Evolutionary conservation across 2,797 vertebrate genomes (phyloP).

Genomic region (Poeciliopsis turneri): DNA sequence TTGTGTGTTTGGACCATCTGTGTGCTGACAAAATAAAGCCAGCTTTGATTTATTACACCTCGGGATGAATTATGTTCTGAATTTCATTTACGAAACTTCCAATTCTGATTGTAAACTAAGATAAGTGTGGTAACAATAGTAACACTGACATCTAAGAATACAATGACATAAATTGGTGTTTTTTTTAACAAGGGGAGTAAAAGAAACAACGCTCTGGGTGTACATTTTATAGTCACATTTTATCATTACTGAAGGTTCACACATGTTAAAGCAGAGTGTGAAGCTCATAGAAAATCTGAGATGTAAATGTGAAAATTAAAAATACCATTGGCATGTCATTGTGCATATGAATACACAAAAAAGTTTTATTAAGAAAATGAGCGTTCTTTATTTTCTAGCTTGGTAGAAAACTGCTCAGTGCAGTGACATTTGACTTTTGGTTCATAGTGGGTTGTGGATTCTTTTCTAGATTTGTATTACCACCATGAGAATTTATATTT

Average conservation of each 20-base stretch:
- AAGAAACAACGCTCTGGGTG: neutral
- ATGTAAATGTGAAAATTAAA: neutral
- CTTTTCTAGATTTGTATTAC: neutral
- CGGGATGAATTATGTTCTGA: slow-evolving; percentile 70
- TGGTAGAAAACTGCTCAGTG: neutral
- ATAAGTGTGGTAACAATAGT: slow-evolving; percentile 3
- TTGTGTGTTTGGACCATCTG: slow-evolving; percentile 78
- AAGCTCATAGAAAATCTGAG: neutral
- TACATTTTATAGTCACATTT: neutral
- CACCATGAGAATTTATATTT: neutral
- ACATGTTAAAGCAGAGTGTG: neutral
- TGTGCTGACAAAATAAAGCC: slow-evolving; percentile 78
- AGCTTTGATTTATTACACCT: slow-evolving; percentile 82
- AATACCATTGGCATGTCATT: neutral
- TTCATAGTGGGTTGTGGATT: neutral
- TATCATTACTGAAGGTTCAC: neutral
- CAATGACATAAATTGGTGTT: neutral
- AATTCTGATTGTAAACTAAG: slow-evolving; percentile 27
- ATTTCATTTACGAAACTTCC: slow-evolving; percentile 48
- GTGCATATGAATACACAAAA: neutral
- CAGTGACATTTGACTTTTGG: neutral
- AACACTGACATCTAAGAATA: slow-evolving; percentile 6
- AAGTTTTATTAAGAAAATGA: neutral
- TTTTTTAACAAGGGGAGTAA: neutral
- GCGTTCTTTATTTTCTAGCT: neutral